These are phyloP conservation scores for Drymonia ruficornis DNA, from an alignment of 2,888 invertebrate genomes.

Conservation along the genomic window DNA sequence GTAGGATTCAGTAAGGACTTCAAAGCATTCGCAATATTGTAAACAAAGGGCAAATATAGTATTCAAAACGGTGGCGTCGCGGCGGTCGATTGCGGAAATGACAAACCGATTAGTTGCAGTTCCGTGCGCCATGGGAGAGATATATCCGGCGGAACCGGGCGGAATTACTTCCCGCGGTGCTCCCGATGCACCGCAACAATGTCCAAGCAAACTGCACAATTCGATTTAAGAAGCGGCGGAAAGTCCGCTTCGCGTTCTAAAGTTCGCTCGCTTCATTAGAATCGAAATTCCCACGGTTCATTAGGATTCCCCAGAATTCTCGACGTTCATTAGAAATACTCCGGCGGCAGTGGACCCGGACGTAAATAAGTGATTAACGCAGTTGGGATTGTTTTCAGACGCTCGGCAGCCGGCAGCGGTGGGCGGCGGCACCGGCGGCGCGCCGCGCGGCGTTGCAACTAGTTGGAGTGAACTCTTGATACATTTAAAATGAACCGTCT, in stretches of 20 bases:
- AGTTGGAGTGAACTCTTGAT: conserved; percentile 69
- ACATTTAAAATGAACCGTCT: conserved; percentile 75
- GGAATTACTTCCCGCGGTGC: conserved; percentile 73
- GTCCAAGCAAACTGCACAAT: conserved; percentile 60
- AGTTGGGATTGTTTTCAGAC: conserved; percentile 82
- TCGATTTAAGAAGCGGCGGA: conserved; percentile 62
- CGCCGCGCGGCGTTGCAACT: conserved; percentile 52
- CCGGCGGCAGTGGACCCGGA: conserved; percentile 70
- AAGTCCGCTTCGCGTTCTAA: conserved; percentile 48
- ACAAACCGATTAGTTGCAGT: conserved; percentile 79
- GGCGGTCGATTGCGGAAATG: conserved; percentile 79
- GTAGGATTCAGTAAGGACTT: background rate
- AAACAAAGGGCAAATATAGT: conserved; percentile 64
- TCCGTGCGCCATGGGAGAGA: conserved; percentile 66
- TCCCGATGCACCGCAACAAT: conserved; percentile 67
- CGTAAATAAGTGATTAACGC: conserved; percentile 84
- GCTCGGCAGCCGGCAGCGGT: conserved; percentile 36
- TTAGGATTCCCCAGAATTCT: conserved; percentile 77
- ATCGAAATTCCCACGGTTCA: conserved; percentile 82
- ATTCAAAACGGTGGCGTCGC: conserved; percentile 65
- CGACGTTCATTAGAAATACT: conserved; percentile 80
- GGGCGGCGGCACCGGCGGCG: conserved; percentile 14
- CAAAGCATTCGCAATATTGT: conserved; percentile 19
- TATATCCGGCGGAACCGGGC: conserved; percentile 76
- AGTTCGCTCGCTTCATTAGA: conserved; percentile 72